Base-by-base conservation (phyloP, 2,888 invertebrate species). In the Resseliella maxima region DNA sequence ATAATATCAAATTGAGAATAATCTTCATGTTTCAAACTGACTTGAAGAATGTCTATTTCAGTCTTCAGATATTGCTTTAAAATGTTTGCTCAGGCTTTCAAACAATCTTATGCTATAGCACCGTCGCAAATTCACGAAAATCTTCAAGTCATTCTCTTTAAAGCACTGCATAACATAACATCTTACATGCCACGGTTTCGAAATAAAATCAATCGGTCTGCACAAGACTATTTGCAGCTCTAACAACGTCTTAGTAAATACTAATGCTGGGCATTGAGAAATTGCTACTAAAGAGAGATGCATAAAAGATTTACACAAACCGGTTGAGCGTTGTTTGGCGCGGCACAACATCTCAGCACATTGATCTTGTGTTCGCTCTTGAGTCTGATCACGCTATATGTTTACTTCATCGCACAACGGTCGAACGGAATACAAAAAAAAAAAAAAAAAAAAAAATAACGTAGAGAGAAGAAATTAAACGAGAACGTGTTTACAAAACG, bases 401-500 rank as follows among this genome's bases (percentile, higher is more conserved):
- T 72, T 72, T 72, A 72, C 72, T 72, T 72, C 72, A 15, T 3
- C 72, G 72, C 72, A 18, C 46, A 72, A 72, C 72, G 72, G 72
- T 72, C 31, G 31, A 72, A 72, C 18, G 72, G 12, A 24, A 59
- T 24, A 59, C 59, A 59, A 72, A 72, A 27, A 15, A 35, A 72
- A 72, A 50, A 50, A n/a, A n/a, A n/a, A n/a, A n/a, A n/a, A n/a
- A n/a, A n/a, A n/a, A n/a, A n/a, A n/a, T n/a, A n/a, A 72, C 72
- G 72, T 72, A 35, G n/a, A 72, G 72, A 31, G 72, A 35, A 31
- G 72, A 72, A 72, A 72, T 35, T 72, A 72, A 72, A 72, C 72
- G 72, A 72, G 72, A 72, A 72, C 72, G 72, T 72, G 72, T 72
- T 72, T 72, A 72, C 72, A 72, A 72, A 72, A 72, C 72, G 72